phyloP scores from a whole-genome alignment of 1,140 invertebrate species.

The Diplogasteroides magnus region DNA sequence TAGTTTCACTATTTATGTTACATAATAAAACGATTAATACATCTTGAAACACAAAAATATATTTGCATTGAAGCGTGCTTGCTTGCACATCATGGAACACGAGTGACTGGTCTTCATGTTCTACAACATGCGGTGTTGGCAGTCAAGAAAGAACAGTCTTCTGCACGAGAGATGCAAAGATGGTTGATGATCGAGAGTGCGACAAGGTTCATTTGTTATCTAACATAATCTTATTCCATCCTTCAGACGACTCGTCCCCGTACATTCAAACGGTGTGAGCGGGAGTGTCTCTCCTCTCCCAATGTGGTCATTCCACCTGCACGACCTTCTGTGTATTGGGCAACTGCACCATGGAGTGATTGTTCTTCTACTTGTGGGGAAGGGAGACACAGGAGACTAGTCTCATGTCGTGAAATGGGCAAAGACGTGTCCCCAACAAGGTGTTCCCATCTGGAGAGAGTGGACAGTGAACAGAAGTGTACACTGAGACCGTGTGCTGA shows the following conservation, averaged over 20 bases:
- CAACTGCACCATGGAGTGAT: constrained; percentile 43
- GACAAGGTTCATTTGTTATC: constrained; percentile 7
- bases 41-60: too few species aligned
- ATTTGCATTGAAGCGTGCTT: constrained; percentile 33
- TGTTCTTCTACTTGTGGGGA: constrained; percentile 42
- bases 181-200: constrained; percentile 14
- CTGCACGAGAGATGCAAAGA: constrained; percentile 41
- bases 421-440: neutral
- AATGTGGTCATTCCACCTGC: constrained; percentile 6
- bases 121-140: constrained; percentile 40
- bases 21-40: too few species aligned
- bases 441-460: constrained; percentile 34
- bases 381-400: constrained; percentile 45
- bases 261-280: constrained; percentile 12
- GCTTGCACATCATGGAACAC: constrained; percentile 44
- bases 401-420: constrained; percentile 38
- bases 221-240: neutral
- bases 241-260: constrained; percentile 22
- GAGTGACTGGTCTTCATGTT: constrained; percentile 37
- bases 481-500: constrained; percentile 34
- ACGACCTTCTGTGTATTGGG: constrained; percentile 38
- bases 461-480: constrained; percentile 24
- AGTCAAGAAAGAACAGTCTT: constrained; percentile 33
- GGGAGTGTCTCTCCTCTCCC: constrained; percentile 10
- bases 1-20: too few species aligned